Percentiles rank a stretch among this genome's conserved stretches.
Evolutionary conservation across 1,140 invertebrate species (phyloP).

Genomic region (Chlorops oryzae): DNA sequence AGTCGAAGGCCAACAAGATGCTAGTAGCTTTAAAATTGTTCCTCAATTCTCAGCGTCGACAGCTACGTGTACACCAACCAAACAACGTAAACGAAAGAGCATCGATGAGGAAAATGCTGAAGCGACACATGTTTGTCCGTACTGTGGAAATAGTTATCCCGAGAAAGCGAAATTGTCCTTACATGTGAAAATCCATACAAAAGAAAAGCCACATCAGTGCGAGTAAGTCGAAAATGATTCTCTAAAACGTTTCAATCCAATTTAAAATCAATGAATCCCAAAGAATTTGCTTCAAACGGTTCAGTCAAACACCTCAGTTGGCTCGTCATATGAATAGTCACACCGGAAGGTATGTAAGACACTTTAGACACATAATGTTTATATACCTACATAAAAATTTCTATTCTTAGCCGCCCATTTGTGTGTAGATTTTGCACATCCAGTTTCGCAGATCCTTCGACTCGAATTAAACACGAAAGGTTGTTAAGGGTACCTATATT

Average conservation of each 20-base stretch:
- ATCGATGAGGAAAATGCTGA: constrained; percentile 5
- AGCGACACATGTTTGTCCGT: constrained; percentile 19
- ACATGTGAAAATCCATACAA: constrained; percentile 31
- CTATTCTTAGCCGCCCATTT: constrained; percentile 33
- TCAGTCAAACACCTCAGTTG: constrained; percentile 34
- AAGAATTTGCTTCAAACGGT: constrained; percentile 41
- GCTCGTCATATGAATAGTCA: constrained; percentile 42
- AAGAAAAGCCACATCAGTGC: constrained; percentile 39
- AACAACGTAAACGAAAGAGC: constrained; percentile 10
- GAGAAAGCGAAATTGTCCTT: constrained; percentile 25
- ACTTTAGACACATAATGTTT: no score
- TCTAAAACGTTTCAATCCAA: neutral
- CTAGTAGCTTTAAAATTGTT: constrained; percentile 8
- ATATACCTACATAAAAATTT: no score
- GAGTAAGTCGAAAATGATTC: constrained; percentile 27
- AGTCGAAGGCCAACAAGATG: constrained; percentile 16
- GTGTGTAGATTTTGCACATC: constrained; percentile 57
- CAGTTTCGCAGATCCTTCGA: constrained; percentile 59
- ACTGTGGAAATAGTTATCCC: constrained; percentile 30
- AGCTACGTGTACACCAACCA: constrained; percentile 3
- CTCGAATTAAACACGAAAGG: constrained; percentile 55
- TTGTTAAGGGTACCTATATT: constrained; percentile 15
- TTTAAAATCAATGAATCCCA: neutral
- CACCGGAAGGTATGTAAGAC: no score
- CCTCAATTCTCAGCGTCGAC: neutral